Conservation (phyloP, 2,888 invertebrate genomes). For the Hydriomena furcata region DNA sequence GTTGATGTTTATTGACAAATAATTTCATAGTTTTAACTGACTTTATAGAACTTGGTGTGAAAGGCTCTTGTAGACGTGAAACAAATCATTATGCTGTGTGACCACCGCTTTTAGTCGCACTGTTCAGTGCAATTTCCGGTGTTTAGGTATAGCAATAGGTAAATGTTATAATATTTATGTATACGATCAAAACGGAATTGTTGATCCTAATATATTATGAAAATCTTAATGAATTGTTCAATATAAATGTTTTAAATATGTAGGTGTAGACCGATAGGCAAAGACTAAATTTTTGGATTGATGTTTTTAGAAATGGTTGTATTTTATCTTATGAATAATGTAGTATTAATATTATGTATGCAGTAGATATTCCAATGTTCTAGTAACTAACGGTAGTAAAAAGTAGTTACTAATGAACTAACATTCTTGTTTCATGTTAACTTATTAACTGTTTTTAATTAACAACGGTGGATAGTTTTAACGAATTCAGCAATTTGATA, state of each 20-base stretch:
- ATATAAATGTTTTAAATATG: slow-evolving; percentile 5
- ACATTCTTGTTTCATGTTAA: slow-evolving; percentile 57
- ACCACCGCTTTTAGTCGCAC: slow-evolving; percentile 53
- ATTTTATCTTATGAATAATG: slow-evolving; percentile 16
- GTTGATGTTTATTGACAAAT: background rate
- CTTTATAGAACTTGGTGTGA: background rate
- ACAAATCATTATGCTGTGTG: slow-evolving; percentile 27
- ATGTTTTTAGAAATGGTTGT: slow-evolving; percentile 24
- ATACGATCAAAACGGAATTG: slow-evolving; percentile 14
- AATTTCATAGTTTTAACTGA: background rate
- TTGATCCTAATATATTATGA: slow-evolving; percentile 4
- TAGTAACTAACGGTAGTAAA: slow-evolving; percentile 33
- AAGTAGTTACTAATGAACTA: slow-evolving; percentile 45
- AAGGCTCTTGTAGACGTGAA: slow-evolving; percentile 14
- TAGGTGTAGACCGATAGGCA: slow-evolving; percentile 17
- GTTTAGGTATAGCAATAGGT: slow-evolving; percentile 4
- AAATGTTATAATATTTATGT: slow-evolving; percentile 6
- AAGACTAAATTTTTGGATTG: slow-evolving; percentile 3
- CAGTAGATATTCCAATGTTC: slow-evolving; percentile 28
- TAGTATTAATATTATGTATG: slow-evolving; percentile 30
- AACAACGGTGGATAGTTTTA: slow-evolving; percentile 41
- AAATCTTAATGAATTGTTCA: background rate
- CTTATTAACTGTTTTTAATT: slow-evolving; percentile 44
- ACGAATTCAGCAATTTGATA: slow-evolving; percentile 30
- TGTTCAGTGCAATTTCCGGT: slow-evolving; percentile 34